Conservation (phyloP, 2,888 invertebrate species). For the Lepidochrysops patricia region DNA sequence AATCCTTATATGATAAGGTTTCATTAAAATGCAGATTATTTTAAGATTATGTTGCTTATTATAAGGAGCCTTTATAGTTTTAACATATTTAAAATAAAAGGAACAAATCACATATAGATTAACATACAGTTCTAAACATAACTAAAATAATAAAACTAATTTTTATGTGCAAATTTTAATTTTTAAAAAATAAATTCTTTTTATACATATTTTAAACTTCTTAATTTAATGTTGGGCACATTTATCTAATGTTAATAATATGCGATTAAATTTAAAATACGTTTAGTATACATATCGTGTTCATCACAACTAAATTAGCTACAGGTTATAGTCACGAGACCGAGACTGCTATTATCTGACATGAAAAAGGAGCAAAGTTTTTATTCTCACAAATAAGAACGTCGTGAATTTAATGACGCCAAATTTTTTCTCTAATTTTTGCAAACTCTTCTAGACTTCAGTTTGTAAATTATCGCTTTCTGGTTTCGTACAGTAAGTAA, state of each 20-base stretch:
- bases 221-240: conserved; percentile 4
- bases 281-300: conserved; percentile 7
- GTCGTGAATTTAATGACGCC: too few species aligned
- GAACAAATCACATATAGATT: conserved; percentile 54
- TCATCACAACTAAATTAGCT: conserved; percentile 10
- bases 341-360: background rate
- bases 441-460: too few species aligned
- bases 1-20: background rate
- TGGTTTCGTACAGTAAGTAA: too few species aligned
- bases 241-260: conserved; percentile 2
- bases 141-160: conserved; percentile 58
- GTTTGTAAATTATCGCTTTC: too few species aligned
- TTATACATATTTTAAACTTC: conserved; percentile 22
- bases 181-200: conserved; percentile 26
- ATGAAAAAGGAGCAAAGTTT: background rate
- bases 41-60: conserved; percentile 28
- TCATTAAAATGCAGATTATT: conserved; percentile 25
- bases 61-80: conserved; percentile 18
- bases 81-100: conserved; percentile 43
- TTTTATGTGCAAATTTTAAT: conserved; percentile 51
- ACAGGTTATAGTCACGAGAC: background rate
- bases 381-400: too few species aligned
- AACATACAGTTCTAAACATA: conserved; percentile 41
- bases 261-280: background rate
- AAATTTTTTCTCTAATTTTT: too few species aligned